phyloP scores from a whole-genome alignment of 1,140 invertebrate species.

The Lepidostoma basale region DNA sequence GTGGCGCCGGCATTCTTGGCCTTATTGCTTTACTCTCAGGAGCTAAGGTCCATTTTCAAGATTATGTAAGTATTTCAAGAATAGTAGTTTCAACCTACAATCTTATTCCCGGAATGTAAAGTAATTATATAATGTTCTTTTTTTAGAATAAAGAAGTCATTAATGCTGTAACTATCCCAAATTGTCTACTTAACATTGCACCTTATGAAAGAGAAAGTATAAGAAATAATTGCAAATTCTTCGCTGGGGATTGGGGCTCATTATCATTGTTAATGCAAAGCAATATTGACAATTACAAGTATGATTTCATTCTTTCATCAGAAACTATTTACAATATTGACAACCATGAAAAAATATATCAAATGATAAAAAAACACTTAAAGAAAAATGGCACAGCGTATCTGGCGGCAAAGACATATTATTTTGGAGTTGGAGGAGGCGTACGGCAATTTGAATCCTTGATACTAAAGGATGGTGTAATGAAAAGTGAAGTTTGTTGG shows the following conservation, averaged over 20 bases:
- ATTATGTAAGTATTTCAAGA: slow-evolving; percentile 87
- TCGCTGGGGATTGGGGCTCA: slow-evolving; percentile 80
- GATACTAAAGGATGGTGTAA: slow-evolving; percentile 61
- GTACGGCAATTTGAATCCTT: slow-evolving; percentile 72
- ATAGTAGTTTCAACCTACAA: no score
- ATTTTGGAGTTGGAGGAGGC: slow-evolving; percentile 90
- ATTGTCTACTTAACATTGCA: slow-evolving; percentile 73
- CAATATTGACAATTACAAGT: slow-evolving; percentile 61
- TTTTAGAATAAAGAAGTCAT: slow-evolving; percentile 82
- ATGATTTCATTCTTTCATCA: slow-evolving; percentile 84
- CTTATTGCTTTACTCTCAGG: slow-evolving; percentile 71
- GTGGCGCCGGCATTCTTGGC: slow-evolving; percentile 83
- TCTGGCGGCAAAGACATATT: slow-evolving; percentile 84
- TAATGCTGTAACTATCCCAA: slow-evolving; percentile 75
- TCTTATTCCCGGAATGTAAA: no score
- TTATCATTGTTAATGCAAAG: slow-evolving; percentile 62
- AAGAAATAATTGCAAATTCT: slow-evolving; percentile 70
- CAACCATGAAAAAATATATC: slow-evolving; percentile 77
- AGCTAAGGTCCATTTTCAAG: slow-evolving; percentile 82
- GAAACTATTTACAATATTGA: slow-evolving; percentile 90
- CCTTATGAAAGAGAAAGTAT: slow-evolving; percentile 54
- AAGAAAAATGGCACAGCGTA: slow-evolving; percentile 69
- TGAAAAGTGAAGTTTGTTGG: slow-evolving; percentile 65
- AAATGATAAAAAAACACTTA: slow-evolving; percentile 72
- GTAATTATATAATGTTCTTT: background rate